phyloP scores from a whole-genome alignment of 1,140 invertebrate species.

The Pentalonia nigronervosa region DNA sequence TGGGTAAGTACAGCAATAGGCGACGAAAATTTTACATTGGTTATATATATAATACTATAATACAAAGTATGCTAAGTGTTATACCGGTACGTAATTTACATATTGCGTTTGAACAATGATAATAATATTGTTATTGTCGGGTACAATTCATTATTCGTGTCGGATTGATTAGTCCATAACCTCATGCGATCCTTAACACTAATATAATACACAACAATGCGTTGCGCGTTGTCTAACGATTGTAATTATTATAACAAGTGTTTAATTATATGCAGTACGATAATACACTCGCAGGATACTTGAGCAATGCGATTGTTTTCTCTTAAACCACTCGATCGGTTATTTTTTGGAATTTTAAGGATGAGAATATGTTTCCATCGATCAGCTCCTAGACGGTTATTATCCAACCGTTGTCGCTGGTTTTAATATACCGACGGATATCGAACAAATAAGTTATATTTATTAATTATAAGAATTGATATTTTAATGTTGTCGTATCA shows the following conservation, averaged over 20 bases:
- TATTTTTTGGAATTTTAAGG: not conserved
- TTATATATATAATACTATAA: not conserved
- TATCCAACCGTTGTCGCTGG: no score
- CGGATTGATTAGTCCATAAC: not conserved
- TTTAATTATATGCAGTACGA: not conserved
- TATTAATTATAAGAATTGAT: no score
- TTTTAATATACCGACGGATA: no score
- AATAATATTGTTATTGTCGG: not conserved
- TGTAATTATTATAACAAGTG: not conserved
- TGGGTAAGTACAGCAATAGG: not conserved
- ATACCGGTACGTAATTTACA: not conserved
- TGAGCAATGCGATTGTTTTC: not conserved
- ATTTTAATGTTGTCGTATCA: no score
- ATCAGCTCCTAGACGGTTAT: no score
- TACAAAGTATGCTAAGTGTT: not conserved
- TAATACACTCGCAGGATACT: not conserved
- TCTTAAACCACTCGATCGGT: not conserved
- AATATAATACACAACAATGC: not conserved
- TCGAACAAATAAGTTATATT: no score
- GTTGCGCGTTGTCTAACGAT: not conserved
- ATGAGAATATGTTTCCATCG: not conserved
- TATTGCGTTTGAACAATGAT: not conserved
- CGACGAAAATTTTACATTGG: not conserved
- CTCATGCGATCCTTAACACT: not conserved
- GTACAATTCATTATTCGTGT: not conserved